phyloP scores from a whole-genome alignment of 2,888 invertebrate genomes.

The Phanerotoma sp. region DNA sequence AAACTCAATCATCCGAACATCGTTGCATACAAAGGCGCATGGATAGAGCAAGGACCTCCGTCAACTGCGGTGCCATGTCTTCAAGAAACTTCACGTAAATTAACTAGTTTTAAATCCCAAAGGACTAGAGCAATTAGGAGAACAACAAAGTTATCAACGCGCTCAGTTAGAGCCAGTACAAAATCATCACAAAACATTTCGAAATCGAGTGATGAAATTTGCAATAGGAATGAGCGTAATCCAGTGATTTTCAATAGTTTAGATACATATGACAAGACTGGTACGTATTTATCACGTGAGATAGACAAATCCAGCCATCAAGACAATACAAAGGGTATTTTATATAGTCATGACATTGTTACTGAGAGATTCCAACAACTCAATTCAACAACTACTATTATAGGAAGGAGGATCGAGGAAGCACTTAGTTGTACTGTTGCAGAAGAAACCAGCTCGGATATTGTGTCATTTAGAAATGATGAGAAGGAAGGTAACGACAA shows the following conservation, averaged over 20 bases:
- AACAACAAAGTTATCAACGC: not conserved
- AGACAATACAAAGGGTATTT: constrained; percentile 23
- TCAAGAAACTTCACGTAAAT: constrained; percentile 14
- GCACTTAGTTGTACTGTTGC: constrained; percentile 5
- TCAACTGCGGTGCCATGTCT: constrained; percentile 28
- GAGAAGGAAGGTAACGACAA: no score
- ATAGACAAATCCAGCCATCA: not conserved
- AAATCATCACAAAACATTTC: not conserved
- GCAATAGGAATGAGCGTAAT: not conserved
- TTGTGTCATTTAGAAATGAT: constrained; percentile 44
- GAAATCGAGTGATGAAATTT: no score
- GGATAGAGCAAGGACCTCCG: constrained; percentile 66
- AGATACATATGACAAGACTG: constrained; percentile 21
- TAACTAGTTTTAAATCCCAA: not conserved
- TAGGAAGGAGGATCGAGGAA: constrained; percentile 35
- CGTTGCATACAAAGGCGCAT: constrained; percentile 80
- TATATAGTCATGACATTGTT: constrained; percentile 30
- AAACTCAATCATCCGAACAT: constrained; percentile 77
- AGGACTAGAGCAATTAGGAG: constrained; percentile 4
- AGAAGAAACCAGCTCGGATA: constrained; percentile 37
- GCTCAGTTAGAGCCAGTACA: not conserved
- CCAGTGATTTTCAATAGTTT: constrained; percentile 11
- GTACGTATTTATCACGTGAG: constrained; percentile 31
- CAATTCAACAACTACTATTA: constrained; percentile 33
- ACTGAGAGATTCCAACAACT: constrained; percentile 35